phyloP scores from a whole-genome alignment of 2,797 vertebrate genomes.

The Staurois parvus region DNA sequence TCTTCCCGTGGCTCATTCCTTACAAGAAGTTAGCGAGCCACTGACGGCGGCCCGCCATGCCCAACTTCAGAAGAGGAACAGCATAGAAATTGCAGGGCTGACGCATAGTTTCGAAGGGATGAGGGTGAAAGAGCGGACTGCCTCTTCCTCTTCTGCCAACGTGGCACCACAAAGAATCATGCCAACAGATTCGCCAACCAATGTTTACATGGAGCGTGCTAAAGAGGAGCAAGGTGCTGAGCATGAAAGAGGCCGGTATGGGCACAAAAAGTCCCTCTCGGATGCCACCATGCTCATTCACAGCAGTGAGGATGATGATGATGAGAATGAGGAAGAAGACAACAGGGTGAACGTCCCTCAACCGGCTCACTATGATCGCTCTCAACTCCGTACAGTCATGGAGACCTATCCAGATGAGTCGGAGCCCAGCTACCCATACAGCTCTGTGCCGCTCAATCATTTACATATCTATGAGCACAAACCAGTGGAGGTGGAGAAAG shows the following conservation, averaged over 20 bases:
- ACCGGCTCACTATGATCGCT: slow-evolving; percentile 69
- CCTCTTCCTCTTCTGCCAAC: slow-evolving; percentile 86
- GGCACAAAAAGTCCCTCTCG: slow-evolving; percentile 94
- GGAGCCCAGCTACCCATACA: slow-evolving; percentile 79
- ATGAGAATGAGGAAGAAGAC: slow-evolving; percentile 87
- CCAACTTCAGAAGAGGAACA: slow-evolving; percentile 91
- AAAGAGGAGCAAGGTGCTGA: slow-evolving; percentile 76
- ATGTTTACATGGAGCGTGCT: slow-evolving; percentile 79
- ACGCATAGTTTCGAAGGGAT: slow-evolving; percentile 87
- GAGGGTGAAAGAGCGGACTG: slow-evolving; percentile 87
- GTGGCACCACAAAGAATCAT: slow-evolving; percentile 69
- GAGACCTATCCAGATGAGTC: slow-evolving; percentile 79
- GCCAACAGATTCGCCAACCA: slow-evolving; percentile 83
- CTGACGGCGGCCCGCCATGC: slow-evolving; percentile 81
- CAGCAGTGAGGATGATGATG: slow-evolving; percentile 93
- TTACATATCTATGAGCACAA: slow-evolving; percentile 85
- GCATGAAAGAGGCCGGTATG: slow-evolving; percentile 79
- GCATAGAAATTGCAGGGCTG: slow-evolving; percentile 92
- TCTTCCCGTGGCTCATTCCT: slow-evolving; percentile 93
- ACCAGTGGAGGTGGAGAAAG: slow-evolving; percentile 77
- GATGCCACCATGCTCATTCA: slow-evolving; percentile 98
- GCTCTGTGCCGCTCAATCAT: slow-evolving; percentile 74
- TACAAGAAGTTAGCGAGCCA: slow-evolving; percentile 96
- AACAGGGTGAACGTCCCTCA: slow-evolving; percentile 72
- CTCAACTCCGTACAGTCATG: slow-evolving; percentile 75